phyloP scores from a whole-genome alignment of 2,888 invertebrate genomes.

The Plebejus anna region DNA sequence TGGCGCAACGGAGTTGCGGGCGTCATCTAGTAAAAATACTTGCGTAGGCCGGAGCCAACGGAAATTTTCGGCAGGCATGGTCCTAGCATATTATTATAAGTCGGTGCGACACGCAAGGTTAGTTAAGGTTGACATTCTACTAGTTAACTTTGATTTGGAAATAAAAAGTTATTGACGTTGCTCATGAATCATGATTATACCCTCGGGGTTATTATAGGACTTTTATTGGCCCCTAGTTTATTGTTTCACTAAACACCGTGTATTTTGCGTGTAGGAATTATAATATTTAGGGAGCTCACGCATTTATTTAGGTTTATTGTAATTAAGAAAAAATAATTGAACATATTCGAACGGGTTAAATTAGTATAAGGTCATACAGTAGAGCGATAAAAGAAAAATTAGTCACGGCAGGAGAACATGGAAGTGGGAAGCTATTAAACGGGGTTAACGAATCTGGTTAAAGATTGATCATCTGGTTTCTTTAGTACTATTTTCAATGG shows the following conservation, averaged over 20 bases:
- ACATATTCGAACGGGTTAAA: conserved; percentile 6
- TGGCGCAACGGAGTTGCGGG: no score
- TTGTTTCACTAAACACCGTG: conserved; percentile 21
- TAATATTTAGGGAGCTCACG: conserved; percentile 14
- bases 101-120: conserved; percentile 49
- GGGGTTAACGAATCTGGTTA: conserved; percentile 5
- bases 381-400: conserved; percentile 10
- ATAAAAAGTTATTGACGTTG: conserved; percentile 39
- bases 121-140: conserved; percentile 47
- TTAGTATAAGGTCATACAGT: background rate
- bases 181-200: conserved; percentile 35
- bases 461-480: background rate
- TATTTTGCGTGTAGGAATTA: conserved; percentile 30
- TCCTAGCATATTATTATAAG: conserved; percentile 45
- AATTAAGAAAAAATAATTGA: conserved; percentile 21
- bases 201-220: conserved; percentile 29
- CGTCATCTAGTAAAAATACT: background rate
- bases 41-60: background rate
- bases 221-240: conserved; percentile 31
- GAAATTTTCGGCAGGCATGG: conserved; percentile 44
- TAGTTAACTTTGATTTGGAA: conserved; percentile 44
- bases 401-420: conserved; percentile 5
- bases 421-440: background rate
- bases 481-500: background rate
- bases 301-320: conserved; percentile 12